Evolutionary conservation across 2,888 invertebrate genomes (phyloP).

Genomic region (Drosophila neotestacea): DNA sequence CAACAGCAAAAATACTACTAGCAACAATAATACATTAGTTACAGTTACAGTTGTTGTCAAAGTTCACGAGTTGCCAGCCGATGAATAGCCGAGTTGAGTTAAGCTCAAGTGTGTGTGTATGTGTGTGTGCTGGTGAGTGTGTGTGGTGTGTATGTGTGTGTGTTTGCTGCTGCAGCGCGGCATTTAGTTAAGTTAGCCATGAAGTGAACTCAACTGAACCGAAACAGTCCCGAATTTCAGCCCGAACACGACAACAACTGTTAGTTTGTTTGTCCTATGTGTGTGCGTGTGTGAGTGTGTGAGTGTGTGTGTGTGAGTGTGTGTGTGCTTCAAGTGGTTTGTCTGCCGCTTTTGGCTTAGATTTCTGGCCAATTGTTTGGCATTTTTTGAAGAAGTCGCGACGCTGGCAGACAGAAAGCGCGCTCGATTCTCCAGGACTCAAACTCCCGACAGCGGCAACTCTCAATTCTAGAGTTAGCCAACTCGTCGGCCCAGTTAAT

Average conservation of each 20-base stretch:
- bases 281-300: conserved; percentile 17
- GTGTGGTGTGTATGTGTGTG: conserved; percentile 39
- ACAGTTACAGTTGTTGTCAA: conserved; percentile 59
- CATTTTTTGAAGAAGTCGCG: conserved; percentile 70
- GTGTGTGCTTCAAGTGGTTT: conserved; percentile 69
- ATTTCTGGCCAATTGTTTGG: conserved; percentile 75
- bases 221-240: conserved; percentile 75
- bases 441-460: neutral
- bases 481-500: conserved; percentile 61
- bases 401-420: conserved; percentile 52
- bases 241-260: conserved; percentile 63
- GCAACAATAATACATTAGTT: conserved; percentile 56
- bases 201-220: conserved; percentile 82
- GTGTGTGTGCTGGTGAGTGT: conserved; percentile 20
- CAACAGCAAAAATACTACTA: conserved; percentile 22
- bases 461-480: conserved; percentile 37
- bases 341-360: conserved; percentile 69
- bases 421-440: conserved; percentile 38
- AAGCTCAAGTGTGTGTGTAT: conserved; percentile 45
- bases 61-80: conserved; percentile 73
- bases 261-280: conserved; percentile 5
- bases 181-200: conserved; percentile 83
- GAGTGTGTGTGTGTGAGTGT: conserved; percentile 25
- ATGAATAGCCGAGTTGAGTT: conserved; percentile 70
- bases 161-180: conserved; percentile 67